Base-by-base conservation (phyloP, 2,113 vertebrate species). In the Microcebus jonahi region DNA sequence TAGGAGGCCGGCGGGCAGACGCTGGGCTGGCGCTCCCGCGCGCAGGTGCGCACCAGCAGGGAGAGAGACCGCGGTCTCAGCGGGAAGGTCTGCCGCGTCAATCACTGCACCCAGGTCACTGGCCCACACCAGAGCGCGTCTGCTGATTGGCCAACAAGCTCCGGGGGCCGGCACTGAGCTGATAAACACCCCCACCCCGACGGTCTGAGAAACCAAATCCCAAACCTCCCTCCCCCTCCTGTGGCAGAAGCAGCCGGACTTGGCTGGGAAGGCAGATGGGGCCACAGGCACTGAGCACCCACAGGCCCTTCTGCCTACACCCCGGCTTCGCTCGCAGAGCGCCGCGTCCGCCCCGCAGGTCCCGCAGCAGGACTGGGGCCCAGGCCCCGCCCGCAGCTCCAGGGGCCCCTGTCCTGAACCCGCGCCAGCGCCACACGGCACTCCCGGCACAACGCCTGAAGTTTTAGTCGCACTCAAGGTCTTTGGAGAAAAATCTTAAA, bases 1-100 rank as follows among this genome's bases (percentile, higher is more conserved):
- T 99, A 98, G 0, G 77, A 93, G 98, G 96, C 81, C 4, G 45
- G 45, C 45, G 59, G 25, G 25, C 59, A 14, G 50, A 4, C 50
- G 50, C 50, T 53, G 50, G 50, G 50, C 14, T 53, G 50, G 4
- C 50, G 14, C 53, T 18, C 53, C 53, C 53, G 5, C 5, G 15
- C 5, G 70, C 70, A 29, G 27, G 42, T 17, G 6, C 6, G 13
- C 39, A 15, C 17, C 13, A 8, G 14, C 25, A 29, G 25, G 39
- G 39, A 71, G 39, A 15, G 50, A 45, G 42, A 15, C 36, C 1
- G 0, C 2, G 45, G 67, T 55, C 68, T 11, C 27, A 27, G 89
- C 8, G 27, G 10, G 14, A 14, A 5, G 8, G 36, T 63, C 6
- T 0, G 4, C 3, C n/a, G 13, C 5, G 14, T 7, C 20, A 10